These are phyloP conservation scores for Latrodectus hesperus DNA, from an alignment of 2,888 invertebrate species.

Conservation along the genomic window DNA sequence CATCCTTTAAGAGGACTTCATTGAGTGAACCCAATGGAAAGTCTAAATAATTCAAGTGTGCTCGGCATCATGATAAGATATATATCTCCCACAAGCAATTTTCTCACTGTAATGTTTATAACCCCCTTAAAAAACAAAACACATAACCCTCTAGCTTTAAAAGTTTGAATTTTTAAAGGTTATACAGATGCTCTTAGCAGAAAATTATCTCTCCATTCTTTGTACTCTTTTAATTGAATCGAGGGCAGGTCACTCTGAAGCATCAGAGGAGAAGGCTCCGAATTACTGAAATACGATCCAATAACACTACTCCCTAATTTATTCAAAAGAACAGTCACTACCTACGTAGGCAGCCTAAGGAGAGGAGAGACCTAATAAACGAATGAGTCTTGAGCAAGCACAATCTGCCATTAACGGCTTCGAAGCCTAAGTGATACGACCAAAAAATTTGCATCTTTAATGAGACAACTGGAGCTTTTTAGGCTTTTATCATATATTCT, in stretches of 20 bases:
- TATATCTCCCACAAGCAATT: not conserved
- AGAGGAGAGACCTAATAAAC: conserved; percentile 15
- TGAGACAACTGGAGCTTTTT: not conserved
- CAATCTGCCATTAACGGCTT: not conserved
- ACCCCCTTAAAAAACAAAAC: not conserved
- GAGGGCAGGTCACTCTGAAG: not conserved
- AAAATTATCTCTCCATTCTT: not conserved
- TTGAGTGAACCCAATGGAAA: no score
- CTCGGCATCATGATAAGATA: no score
- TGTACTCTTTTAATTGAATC: not conserved
- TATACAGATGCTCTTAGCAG: no score
- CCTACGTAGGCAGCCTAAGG: not conserved
- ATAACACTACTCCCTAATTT: conserved; percentile 28
- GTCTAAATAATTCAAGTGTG: no score
- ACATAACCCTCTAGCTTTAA: no score
- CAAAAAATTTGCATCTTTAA: conserved; percentile 36
- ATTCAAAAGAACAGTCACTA: conserved; percentile 23
- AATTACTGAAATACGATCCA: conserved; percentile 30
- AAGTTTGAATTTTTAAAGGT: no score
- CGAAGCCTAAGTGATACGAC: conserved; percentile 5
- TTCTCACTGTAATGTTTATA: not conserved
- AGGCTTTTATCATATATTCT: conserved; percentile 24
- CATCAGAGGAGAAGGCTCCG: not conserved
- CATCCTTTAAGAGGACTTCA: no score
- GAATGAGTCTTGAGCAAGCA: conserved; percentile 11